Conservation (phyloP, 2,113 vertebrate genomes). For the Phylloscopus trochilus region DNA sequence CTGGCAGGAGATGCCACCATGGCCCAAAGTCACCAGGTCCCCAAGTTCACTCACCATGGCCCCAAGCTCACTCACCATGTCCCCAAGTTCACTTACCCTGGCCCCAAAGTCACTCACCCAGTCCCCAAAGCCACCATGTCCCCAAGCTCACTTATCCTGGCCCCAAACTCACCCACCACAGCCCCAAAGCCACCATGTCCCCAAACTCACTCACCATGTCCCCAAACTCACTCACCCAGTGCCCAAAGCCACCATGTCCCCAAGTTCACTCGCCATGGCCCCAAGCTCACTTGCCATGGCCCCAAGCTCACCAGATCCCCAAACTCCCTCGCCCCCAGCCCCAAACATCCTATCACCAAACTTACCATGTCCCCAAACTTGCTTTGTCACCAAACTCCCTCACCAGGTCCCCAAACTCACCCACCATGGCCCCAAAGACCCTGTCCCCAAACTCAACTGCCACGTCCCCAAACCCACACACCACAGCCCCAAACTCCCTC, state of each 20-base stretch:
- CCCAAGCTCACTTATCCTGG: rapidly evolving
- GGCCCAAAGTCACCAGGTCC: neutral
- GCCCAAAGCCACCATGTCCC: neutral
- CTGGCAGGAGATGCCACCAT: neutral
- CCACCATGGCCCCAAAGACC: no score
- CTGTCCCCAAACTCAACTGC: no score
- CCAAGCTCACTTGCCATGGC: no score
- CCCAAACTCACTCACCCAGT: no score
- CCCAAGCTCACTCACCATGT: neutral
- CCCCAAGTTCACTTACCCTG: no score
- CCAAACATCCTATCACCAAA: no score
- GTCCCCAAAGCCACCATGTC: neutral
- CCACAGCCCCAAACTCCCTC: neutral
- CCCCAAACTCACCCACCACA: no score
- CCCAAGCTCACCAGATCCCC: rapidly evolving
- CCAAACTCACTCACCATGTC: neutral
- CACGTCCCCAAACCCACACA: neutral
- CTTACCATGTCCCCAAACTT: neutral
- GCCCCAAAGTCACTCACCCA: neutral
- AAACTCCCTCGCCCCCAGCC: neutral
- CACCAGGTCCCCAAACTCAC: conserved; percentile 55
- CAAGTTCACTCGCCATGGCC: no score
- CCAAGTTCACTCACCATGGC: neutral
- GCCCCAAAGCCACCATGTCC: no score
- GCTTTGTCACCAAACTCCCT: no score